Percentiles rank a stretch among this genome's conserved stretches.
Conservation (phyloP, 2,888 invertebrate genomes). For the Ferdinandea cuprea region DNA sequence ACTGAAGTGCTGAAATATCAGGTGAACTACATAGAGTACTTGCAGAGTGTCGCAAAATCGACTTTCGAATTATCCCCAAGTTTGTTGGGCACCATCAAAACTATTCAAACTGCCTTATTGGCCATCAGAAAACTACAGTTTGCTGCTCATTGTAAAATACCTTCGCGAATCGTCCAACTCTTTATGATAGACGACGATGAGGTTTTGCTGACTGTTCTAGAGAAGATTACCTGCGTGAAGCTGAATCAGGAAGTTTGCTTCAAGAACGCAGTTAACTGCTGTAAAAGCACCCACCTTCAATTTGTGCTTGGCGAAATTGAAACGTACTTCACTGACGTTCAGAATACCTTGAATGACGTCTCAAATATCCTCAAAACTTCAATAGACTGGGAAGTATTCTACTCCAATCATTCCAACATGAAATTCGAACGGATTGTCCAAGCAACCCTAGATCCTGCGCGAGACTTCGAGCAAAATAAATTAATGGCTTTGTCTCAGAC, state of each 20-base stretch:
- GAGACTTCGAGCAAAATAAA: conserved; percentile 55
- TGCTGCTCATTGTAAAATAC: conserved; percentile 53
- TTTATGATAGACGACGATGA: conserved; percentile 69
- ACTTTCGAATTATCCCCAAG: conserved; percentile 37
- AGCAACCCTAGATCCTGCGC: conserved; percentile 1
- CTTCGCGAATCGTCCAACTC: conserved; percentile 65
- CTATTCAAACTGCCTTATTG: conserved; percentile 25
- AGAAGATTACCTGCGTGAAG: conserved; percentile 12
- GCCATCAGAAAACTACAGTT: conserved; percentile 47
- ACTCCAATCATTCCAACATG: conserved; percentile 5
- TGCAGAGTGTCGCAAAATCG: conserved; percentile 19
- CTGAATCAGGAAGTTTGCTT: conserved; percentile 26
- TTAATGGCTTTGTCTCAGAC: conserved; percentile 32
- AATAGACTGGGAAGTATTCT: conserved; percentile 54
- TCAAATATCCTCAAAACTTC: conserved; percentile 18
- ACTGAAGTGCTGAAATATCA: conserved; percentile 54
- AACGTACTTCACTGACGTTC: conserved; percentile 28
- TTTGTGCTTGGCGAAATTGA: conserved; percentile 48
- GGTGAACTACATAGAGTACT: conserved; percentile 50
- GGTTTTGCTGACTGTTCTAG: conserved; percentile 52
- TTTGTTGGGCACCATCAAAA: not conserved
- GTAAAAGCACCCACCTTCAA: conserved; percentile 20
- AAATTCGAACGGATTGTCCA: conserved; percentile 31
- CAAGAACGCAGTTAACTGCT: conserved; percentile 23
- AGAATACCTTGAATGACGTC: conserved; percentile 21